phyloP scores from a whole-genome alignment of 2,113 vertebrate species.

The Peromyscus polionotus region DNA sequence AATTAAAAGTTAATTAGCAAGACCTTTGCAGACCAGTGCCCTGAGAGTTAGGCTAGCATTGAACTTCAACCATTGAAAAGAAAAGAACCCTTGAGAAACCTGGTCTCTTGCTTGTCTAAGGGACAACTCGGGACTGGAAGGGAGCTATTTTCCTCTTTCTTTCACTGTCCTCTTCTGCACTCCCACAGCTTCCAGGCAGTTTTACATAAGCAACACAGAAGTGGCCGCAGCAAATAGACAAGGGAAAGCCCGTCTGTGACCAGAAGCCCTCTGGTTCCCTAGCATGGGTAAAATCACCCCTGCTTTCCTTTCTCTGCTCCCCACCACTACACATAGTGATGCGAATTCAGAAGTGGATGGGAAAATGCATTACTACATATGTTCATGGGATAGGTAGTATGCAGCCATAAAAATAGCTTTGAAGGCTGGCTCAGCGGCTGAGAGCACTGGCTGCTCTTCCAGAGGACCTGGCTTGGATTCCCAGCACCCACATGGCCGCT shows the following conservation, averaged over 20 bases:
- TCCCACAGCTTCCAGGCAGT: not conserved
- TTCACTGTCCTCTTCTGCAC: not conserved
- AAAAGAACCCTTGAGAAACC: not conserved
- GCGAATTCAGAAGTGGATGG: not conserved
- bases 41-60: not conserved
- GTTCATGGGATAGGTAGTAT: not conserved
- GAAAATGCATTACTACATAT: not conserved
- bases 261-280: not conserved
- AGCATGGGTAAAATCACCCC: not conserved
- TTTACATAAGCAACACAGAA: not conserved
- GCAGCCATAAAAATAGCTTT: not conserved
- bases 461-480: not conserved
- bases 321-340: not conserved
- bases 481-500: not conserved
- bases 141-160: not conserved
- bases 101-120: not conserved
- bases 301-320: not conserved
- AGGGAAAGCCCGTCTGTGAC: not conserved
- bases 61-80: not conserved
- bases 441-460: not conserved
- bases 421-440: not conserved
- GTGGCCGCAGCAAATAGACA: not conserved
- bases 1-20: not conserved
- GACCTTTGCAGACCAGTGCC: not conserved
- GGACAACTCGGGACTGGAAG: not conserved